Percentiles rank a stretch among this genome's conserved stretches.
phyloP scores from a whole-genome alignment of 2,888 invertebrate genomes.

The Eupeodes luniger region DNA sequence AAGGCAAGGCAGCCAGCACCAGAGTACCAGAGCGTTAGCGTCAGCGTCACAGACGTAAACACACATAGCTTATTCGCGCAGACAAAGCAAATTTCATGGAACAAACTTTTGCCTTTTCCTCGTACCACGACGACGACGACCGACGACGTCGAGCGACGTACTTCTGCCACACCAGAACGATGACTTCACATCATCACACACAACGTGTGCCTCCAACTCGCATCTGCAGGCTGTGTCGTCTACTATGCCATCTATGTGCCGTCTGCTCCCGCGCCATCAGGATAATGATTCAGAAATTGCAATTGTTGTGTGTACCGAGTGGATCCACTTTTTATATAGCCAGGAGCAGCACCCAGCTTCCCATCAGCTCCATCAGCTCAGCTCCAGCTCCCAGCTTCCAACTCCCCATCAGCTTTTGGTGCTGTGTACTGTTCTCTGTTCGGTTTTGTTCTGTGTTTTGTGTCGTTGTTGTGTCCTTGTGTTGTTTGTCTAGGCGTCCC shows the following conservation, averaged over 20 bases:
- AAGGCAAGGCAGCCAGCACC: not conserved
- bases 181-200: not conserved
- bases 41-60: slow-evolving; percentile 24
- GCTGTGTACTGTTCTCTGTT: not conserved
- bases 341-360: slow-evolving; percentile 9
- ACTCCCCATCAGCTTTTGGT: not conserved
- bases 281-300: slow-evolving; percentile 75
- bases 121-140: not conserved
- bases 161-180: no score
- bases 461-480: slow-evolving; percentile 23
- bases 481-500: slow-evolving; percentile 45
- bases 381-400: not conserved
- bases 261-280: slow-evolving; percentile 39
- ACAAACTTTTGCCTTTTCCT: slow-evolving; percentile 58
- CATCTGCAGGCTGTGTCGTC: slow-evolving; percentile 14
- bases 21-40: no score
- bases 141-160: no score
- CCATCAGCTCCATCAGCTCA: not conserved
- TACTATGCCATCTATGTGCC: not conserved
- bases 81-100: slow-evolving; percentile 54
- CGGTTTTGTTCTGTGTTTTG: not conserved
- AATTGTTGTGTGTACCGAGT: slow-evolving; percentile 66
- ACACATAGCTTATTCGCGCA: slow-evolving; percentile 45
- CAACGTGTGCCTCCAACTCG: not conserved
- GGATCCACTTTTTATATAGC: slow-evolving; percentile 59